Base-by-base conservation (phyloP, 2,888 invertebrate genomes). In the Erebia aethiops region DNA sequence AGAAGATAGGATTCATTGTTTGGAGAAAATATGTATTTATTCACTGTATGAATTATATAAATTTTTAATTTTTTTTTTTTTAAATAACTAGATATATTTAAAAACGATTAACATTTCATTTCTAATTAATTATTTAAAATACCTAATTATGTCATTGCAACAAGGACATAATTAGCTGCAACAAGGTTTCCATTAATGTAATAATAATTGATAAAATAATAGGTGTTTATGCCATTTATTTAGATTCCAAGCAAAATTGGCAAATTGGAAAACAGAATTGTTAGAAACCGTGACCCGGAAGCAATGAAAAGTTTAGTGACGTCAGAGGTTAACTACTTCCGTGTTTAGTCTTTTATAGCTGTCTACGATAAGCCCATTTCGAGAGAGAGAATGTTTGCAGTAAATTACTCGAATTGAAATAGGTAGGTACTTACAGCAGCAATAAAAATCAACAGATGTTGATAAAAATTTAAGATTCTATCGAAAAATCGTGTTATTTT, bases 81-180 rank as follows among this genome's bases (percentile, higher is more conserved):
- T 93, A 91, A 94, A 94, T 93, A 95, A 95, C 94, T 94, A 95
- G 95, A 95, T 95, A 95, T 94, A 85, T 93, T 94, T 88, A 94
- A 94, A 94, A 94, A 92, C 94, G 95, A 94, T 87, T 95, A 95
- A 95, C 94, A 91, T 95, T 89, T 95, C 93, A 94, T 93, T 94
- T 87, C 95, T 78, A 95, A 94, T 88, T 91, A 90, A 89, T 83
- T 93, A 95, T 95, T 94, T 67, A 88, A 92, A 94, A 95, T 95
- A 94, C n/a, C n/a, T n/a, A n/a, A n/a, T n/a, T n/a, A n/a, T n/a
- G n/a, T n/a, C n/a, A n/a, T n/a, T n/a, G n/a, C n/a, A n/a, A n/a
- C n/a, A n/a, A n/a, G n/a, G n/a, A n/a, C n/a, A n/a, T n/a, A 35
- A 35, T 35, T 35, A 7, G 35, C 35, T 35, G 35, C 35, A 7